Evolutionary conservation across 2,797 vertebrate genomes (phyloP).

Genomic region (Macropodus opercularis): DNA sequence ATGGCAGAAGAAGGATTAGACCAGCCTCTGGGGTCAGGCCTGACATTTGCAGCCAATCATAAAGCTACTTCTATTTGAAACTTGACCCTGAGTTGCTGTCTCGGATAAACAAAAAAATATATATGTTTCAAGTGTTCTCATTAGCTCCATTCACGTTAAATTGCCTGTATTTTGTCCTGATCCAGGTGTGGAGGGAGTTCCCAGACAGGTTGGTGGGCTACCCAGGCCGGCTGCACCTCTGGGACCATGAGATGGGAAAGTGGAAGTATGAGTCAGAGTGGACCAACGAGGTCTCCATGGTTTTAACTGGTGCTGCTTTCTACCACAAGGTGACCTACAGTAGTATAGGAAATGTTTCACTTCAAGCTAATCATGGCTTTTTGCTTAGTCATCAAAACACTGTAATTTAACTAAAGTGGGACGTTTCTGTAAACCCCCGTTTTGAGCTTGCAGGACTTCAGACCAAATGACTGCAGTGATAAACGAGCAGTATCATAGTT

Average conservation of each 20-base stretch:
- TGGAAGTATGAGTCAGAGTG: slow-evolving; percentile 99
- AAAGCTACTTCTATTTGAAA: slow-evolving; percentile 2
- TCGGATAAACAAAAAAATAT: slow-evolving; percentile 3
- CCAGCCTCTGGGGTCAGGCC: slow-evolving; percentile 13
- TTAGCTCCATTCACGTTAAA: slow-evolving; percentile 12
- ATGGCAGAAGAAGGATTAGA: slow-evolving; percentile 26
- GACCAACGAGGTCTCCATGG: slow-evolving; percentile 99
- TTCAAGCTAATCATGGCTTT: background rate
- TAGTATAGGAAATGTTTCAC: no score
- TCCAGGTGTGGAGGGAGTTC: slow-evolving; percentile 97
- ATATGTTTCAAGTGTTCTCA: background rate
- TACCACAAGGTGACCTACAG: slow-evolving; percentile 96
- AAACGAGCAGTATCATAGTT: slow-evolving; percentile 24
- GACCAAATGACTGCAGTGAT: slow-evolving; percentile 29
- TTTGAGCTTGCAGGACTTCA: slow-evolving; percentile 3
- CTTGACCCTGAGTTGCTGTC: background rate
- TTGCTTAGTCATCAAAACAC: background rate
- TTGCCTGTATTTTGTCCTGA: slow-evolving; percentile 28
- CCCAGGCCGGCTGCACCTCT: slow-evolving; percentile 95
- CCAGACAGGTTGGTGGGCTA: slow-evolving; percentile 97
- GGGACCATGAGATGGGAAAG: slow-evolving; percentile 98
- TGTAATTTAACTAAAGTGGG: background rate
- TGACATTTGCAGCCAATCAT: slow-evolving; percentile 19
- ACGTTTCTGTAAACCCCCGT: background rate
- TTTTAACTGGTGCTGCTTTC: slow-evolving; percentile 96